Percentiles rank a stretch among this genome's conserved stretches.
phyloP scores from a whole-genome alignment of 2,888 invertebrate species.

The Eilema griseolum region DNA sequence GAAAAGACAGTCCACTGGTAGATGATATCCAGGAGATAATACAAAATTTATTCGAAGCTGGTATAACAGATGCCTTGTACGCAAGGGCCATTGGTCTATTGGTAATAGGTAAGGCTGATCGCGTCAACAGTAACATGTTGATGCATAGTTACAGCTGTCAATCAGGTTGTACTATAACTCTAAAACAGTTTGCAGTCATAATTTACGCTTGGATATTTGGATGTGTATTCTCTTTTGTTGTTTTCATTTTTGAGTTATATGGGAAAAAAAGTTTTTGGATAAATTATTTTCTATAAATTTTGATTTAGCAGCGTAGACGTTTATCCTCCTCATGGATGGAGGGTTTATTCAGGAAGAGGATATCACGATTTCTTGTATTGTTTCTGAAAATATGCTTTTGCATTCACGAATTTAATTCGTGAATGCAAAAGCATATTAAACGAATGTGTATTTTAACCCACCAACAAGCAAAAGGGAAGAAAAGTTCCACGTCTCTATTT shows the following conservation, averaged over 20 bases:
- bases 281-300: neutral
- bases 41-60: conserved; percentile 69
- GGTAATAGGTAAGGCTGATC: conserved; percentile 60
- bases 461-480: no score
- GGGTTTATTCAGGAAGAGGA: no score
- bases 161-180: conserved; percentile 68
- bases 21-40: conserved; percentile 55
- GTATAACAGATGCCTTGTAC: conserved; percentile 68
- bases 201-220: conserved; percentile 71
- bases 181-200: conserved; percentile 64
- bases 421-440: no score
- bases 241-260: conserved; percentile 63
- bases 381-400: no score
- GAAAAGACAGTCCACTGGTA: conserved; percentile 60
- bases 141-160: conserved; percentile 71
- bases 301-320: no score
- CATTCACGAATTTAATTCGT: no score
- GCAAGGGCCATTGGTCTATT: conserved; percentile 68
- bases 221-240: conserved; percentile 57
- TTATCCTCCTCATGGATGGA: no score
- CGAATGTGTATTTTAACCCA: no score
- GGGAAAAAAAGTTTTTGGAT: conserved; percentile 4
- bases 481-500: no score
- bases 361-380: no score
- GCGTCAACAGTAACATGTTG: conserved; percentile 60